A percentile compares a stretch with the other conserved stretches of the same genome.
Evolutionary conservation across 2,888 invertebrate genomes (phyloP).

Genomic region (Nephrocerus scutellatus): DNA sequence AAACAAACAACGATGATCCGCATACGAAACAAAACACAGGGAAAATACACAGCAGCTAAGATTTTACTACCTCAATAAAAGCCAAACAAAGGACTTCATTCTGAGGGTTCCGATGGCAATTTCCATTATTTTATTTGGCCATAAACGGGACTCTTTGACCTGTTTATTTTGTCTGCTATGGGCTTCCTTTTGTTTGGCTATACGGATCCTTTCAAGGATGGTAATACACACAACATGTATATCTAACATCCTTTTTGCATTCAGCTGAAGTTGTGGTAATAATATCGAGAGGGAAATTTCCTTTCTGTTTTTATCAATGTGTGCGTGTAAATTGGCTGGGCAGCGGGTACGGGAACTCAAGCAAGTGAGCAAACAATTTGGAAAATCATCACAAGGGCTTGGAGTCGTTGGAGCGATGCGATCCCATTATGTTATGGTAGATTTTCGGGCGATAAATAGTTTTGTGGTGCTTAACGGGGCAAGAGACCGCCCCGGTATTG

Average conservation of each 20-base stretch:
- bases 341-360: background rate
- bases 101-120: constrained; percentile 35
- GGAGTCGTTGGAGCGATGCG: too few relatives aligned
- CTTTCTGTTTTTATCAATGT: too few relatives aligned
- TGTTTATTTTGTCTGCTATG: background rate
- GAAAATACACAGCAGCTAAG: constrained; percentile 37
- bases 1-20: too few relatives aligned
- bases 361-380: constrained; percentile 8
- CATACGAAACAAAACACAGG: too few relatives aligned
- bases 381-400: constrained; percentile 11
- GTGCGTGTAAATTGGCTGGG: too few relatives aligned
- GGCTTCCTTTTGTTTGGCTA: constrained; percentile 28
- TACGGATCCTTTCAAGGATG: background rate
- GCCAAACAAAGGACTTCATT: constrained; percentile 37
- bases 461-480: too few relatives aligned
- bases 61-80: constrained; percentile 45
- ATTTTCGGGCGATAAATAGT: too few relatives aligned
- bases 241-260: constrained; percentile 26
- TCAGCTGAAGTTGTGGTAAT: constrained; percentile 31
- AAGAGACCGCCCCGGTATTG: too few relatives aligned
- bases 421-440: too few relatives aligned
- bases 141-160: constrained; percentile 40
- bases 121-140: constrained; percentile 46
- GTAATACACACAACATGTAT: constrained; percentile 6
- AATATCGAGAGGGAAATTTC: too few relatives aligned